Percentiles rank a stretch among this genome's conserved stretches.
Evolutionary conservation across 2,797 vertebrate species (phyloP).

Genomic region (Rhincodon typus): DNA sequence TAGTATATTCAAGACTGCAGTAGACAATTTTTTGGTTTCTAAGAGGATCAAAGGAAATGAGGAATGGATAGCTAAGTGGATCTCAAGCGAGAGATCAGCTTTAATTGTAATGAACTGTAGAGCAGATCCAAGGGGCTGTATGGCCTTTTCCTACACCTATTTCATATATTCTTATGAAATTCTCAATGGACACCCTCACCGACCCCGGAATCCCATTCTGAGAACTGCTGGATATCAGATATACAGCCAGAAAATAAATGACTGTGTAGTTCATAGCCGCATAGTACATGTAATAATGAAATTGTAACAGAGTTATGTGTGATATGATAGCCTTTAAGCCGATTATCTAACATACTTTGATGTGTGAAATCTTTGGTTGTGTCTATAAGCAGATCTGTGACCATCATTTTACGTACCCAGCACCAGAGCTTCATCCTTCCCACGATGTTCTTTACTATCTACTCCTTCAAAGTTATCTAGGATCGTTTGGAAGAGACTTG

Average conservation of each 20-base stretch:
- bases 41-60: no score
- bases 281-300: background rate
- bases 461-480: constrained; percentile 77
- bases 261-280: background rate
- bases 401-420: constrained; percentile 59
- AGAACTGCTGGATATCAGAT: background rate
- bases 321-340: background rate
- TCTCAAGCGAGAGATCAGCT: no score
- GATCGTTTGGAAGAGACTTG: constrained; percentile 82
- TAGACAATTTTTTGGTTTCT: no score
- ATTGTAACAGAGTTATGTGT: background rate
- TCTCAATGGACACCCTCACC: no score
- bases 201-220: no score
- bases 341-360: background rate
- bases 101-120: no score
- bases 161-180: no score
- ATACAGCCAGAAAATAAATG: background rate
- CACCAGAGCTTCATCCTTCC: constrained; percentile 83
- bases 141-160: no score
- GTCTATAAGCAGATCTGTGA: no score
- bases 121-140: no score
- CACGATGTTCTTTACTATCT: constrained; percentile 69
- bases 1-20: no score
- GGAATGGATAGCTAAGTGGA: no score
- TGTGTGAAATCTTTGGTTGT: background rate